Conservation (phyloP, 2,113 vertebrate genomes). For the Galeopterus variegatus region DNA sequence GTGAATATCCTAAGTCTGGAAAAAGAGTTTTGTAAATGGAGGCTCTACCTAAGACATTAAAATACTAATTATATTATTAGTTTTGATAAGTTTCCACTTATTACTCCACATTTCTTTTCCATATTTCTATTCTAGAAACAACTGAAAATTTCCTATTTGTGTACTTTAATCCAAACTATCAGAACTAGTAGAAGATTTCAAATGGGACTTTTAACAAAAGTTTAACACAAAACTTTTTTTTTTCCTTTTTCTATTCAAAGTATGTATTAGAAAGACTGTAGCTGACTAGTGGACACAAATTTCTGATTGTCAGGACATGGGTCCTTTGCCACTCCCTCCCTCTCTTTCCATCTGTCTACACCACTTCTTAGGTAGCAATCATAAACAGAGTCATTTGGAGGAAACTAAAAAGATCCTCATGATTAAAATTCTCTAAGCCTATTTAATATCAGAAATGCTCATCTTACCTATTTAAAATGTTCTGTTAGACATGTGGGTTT, state of each 20-base stretch:
- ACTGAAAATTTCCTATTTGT: background rate
- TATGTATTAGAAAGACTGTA: background rate
- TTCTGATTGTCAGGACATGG: background rate
- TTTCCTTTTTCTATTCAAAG: background rate
- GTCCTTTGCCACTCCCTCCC: too few species aligned
- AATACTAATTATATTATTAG: background rate
- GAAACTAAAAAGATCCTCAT: background rate
- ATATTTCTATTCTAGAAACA: constrained; percentile 27
- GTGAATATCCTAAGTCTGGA: background rate
- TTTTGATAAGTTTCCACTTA: background rate
- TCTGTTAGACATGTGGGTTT: background rate
- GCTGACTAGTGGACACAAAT: background rate
- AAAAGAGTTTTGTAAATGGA: background rate
- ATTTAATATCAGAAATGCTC: constrained; percentile 26
- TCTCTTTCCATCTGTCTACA: background rate
- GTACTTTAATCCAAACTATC: background rate
- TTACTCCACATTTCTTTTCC: background rate
- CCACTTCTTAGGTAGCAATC: background rate
- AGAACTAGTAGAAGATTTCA: constrained; percentile 3
- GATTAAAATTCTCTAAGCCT: background rate
- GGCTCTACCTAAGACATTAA: background rate
- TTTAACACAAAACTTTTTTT: background rate
- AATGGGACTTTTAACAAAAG: constrained; percentile 32
- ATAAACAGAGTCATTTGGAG: background rate
- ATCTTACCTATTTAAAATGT: constrained; percentile 21